phyloP scores from a whole-genome alignment of 2,797 vertebrate genomes.

The Lacerta bilineata region DNA sequence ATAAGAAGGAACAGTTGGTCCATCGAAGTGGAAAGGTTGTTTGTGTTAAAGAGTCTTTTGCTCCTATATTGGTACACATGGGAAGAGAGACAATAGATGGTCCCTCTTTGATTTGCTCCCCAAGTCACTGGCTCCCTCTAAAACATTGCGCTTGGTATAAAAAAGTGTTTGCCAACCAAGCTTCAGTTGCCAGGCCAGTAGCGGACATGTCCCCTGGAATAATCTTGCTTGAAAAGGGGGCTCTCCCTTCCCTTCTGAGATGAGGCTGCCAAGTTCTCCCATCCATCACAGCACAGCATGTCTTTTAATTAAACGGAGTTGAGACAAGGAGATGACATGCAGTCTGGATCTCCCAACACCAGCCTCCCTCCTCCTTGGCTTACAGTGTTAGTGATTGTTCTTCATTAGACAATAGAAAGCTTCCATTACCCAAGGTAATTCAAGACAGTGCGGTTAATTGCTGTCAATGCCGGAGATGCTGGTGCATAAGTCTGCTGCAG shows the following conservation, averaged over 20 bases:
- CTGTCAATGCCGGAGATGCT: conserved; percentile 55
- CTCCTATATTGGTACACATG: too few relatives aligned
- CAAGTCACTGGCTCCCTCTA: not conserved
- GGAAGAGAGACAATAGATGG: not conserved
- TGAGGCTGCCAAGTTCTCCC: conserved; percentile 26
- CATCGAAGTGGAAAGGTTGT: too few relatives aligned
- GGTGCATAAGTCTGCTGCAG: conserved; percentile 64
- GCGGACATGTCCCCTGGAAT: not conserved
- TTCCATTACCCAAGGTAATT: conserved; percentile 63
- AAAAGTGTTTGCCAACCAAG: not conserved
- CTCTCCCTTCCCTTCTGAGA: conserved; percentile 22
- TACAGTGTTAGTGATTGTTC: conserved; percentile 45
- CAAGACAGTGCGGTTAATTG: conserved; percentile 47
- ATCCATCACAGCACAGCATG: conserved; percentile 61
- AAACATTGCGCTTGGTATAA: too few relatives aligned
- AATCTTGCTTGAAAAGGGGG: conserved; percentile 16
- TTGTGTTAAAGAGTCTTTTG: too few relatives aligned
- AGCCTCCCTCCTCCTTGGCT: not conserved
- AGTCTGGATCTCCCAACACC: not conserved
- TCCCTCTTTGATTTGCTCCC: not conserved
- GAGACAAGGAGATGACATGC: conserved; percentile 52
- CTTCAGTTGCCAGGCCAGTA: not conserved
- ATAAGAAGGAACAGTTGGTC: too few relatives aligned
- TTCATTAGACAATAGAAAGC: conserved; percentile 57
- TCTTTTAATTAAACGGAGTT: conserved; percentile 64